Percentiles rank a stretch among this genome's conserved stretches.
These are phyloP conservation scores for Chrysomela aeneicollis DNA, from an alignment of 2,888 invertebrate genomes.

Conservation along the genomic window DNA sequence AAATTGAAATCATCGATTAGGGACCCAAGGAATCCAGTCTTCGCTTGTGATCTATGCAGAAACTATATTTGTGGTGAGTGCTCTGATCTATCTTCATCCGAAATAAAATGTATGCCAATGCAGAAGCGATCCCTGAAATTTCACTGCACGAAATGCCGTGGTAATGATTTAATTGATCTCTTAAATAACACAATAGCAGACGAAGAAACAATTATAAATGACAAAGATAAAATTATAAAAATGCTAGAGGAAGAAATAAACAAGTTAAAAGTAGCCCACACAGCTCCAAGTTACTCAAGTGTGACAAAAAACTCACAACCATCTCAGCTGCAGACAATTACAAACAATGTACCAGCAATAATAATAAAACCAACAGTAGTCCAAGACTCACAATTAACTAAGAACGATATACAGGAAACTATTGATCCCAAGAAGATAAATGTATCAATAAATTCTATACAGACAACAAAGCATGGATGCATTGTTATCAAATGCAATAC, in stretches of 20 bases:
- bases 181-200: background rate
- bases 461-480: background rate
- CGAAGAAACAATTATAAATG: background rate
- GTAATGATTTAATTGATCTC: background rate
- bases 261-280: background rate
- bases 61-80: background rate
- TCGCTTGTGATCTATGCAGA: background rate
- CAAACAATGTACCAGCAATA: background rate
- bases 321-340: background rate
- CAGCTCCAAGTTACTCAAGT: background rate
- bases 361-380: background rate
- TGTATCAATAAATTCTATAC: background rate
- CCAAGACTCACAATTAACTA: background rate
- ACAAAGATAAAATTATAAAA: background rate
- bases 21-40: background rate
- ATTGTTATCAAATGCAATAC: slow-evolving; percentile 18
- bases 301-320: background rate
- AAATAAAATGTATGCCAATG: slow-evolving; percentile 4
- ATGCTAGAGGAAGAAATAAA: background rate
- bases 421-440: background rate
- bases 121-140: background rate
- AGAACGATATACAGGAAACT: background rate
- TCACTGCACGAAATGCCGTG: background rate
- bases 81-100: background rate
- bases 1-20: background rate